Percentiles rank a stretch among this genome's conserved stretches.
phyloP scores from a whole-genome alignment of 2,113 vertebrate species.

The Tenrec ecaudatus region DNA sequence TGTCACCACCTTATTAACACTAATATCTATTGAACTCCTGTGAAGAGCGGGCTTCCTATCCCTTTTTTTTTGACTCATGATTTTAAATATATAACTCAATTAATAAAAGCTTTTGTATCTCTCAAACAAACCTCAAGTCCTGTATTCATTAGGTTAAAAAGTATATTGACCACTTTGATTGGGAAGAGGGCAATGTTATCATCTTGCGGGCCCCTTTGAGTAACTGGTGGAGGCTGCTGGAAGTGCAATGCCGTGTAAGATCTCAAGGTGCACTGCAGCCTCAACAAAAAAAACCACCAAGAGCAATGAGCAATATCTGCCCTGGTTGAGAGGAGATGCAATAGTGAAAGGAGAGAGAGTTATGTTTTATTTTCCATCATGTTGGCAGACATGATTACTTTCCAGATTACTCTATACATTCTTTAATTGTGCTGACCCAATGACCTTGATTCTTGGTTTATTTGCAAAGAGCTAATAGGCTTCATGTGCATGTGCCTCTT shows the following conservation, averaged over 20 bases:
- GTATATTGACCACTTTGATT: neutral
- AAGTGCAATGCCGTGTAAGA: constrained; percentile 8
- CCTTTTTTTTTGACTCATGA: neutral
- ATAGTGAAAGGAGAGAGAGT: neutral
- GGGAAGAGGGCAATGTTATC: neutral
- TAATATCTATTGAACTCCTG: neutral
- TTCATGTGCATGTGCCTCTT: no score
- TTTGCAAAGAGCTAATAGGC: no score
- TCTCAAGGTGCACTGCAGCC: neutral
- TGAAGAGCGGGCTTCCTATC: neutral
- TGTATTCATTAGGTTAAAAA: neutral
- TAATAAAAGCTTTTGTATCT: neutral
- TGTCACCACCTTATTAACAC: neutral
- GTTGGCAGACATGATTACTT: neutral
- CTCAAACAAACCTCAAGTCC: neutral
- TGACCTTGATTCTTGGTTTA: no score
- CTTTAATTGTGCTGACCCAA: no score
- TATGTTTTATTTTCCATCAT: neutral
- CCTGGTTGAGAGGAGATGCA: neutral
- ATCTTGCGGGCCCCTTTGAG: neutral
- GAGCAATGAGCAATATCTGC: neutral
- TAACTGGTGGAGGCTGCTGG: neutral
- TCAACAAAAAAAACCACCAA: neutral
- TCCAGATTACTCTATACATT: neutral
- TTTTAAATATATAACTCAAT: no score